These are phyloP conservation scores for Morelia viridis DNA, from an alignment of 2,797 vertebrate genomes.

Conservation along the genomic window DNA sequence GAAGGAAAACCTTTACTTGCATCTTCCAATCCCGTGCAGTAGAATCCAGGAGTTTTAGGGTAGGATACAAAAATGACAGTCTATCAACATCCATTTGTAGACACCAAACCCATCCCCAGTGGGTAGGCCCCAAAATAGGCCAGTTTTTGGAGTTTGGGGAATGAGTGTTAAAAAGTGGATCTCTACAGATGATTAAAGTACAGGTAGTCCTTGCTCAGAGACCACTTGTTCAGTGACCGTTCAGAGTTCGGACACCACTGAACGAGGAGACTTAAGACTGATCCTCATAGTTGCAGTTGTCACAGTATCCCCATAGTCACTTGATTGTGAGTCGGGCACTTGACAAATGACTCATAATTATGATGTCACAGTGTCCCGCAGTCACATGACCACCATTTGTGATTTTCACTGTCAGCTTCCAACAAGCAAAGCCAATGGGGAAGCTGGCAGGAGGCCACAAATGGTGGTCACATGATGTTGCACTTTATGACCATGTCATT, in stretches of 20 bases:
- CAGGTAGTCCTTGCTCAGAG: no score
- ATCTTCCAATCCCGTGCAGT: not conserved
- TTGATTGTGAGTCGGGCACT: not conserved
- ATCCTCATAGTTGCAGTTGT: not conserved
- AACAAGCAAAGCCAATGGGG: not conserved
- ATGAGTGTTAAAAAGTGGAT: no score
- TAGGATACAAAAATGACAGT: not conserved
- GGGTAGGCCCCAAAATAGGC: no score
- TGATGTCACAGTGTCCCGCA: not conserved
- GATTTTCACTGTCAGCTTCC: not conserved
- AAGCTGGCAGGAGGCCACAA: not conserved
- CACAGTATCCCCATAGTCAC: not conserved
- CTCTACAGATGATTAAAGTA: not conserved
- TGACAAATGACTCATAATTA: not conserved
- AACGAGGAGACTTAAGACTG: not conserved
- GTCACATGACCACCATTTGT: not conserved
- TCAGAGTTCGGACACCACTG: not conserved
- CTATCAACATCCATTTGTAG: no score
- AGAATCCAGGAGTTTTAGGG: not conserved
- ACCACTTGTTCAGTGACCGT: not conserved
- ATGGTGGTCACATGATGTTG: not conserved
- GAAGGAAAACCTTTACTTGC: not conserved
- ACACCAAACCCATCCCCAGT: no score
- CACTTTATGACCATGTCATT: not conserved
- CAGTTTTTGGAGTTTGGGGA: no score